Evolutionary conservation across 1,140 invertebrate genomes (phyloP), one percentile per base, ranked within the genome.

Genomic region (Temnothorax nylanderi): DNA sequence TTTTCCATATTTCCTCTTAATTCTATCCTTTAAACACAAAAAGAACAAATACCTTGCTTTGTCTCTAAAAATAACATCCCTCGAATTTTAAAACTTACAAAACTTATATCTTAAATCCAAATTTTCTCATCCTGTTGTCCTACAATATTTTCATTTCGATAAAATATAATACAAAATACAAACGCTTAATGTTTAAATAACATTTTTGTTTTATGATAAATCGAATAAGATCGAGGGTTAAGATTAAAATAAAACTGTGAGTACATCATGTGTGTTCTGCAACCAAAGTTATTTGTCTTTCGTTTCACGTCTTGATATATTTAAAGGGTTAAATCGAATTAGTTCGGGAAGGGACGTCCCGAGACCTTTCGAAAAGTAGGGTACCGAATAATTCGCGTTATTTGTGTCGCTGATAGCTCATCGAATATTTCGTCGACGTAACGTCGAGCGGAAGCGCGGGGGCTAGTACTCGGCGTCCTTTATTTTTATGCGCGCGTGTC

Each of bases 401-500:
- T 82, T 82, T 74, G 13, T n/a, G 54, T 74, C 67, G 26, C 54
- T 58, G 78, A 82, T 69, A 54, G 64, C 49, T 82, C 49, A 34
- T 82, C 37, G 44, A 41, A 60, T 74, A 82, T 60, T 44, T 82
- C 54, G 80, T n/a, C 6, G 58, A n/a, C 41, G 58, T n/a, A 77
- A n/a, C 18, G 11, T 21, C 47, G 34, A 21, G 37, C 26, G 49
- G 34, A 10, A 75, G 41, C 13, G 49, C 8, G 49, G 26, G 44
- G 32, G 10, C 49, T 26, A 5, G 5, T 76, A 56, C 8, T 87
- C 16, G 18, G 37, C 21, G 16, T 71, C 41, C 10, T 82, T 81
- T 87, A 80, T 81, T 67, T 65, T 82, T 86, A 77, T 49, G 51
- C 47, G 49, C 54, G 62, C 69, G 76, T 44, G 26, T 51, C 65